Base-by-base conservation (phyloP, 2,113 vertebrate genomes). In the Paedocypris sp. region DNA sequence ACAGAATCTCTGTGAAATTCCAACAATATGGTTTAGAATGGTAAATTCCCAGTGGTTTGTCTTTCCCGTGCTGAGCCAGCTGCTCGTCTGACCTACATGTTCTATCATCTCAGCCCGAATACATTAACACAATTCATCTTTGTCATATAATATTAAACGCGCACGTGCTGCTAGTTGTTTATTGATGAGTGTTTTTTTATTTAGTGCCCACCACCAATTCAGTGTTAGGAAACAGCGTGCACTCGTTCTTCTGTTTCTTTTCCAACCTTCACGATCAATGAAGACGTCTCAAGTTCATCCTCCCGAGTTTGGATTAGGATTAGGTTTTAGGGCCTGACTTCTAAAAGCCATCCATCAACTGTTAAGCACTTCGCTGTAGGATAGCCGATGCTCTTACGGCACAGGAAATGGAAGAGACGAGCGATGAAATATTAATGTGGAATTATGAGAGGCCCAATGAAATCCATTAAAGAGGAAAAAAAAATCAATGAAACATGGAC, bases 341-440 rank as follows among this genome's bases (percentile, higher is more conserved):
- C 51, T 56, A 59, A 41, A 51, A 60, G 35, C 47, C 41, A 26
- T 38, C 29, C 61, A 74, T 71, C 62, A 51, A 71, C 61, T 68
- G n/a, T 39, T 11, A 18, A 50, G 35, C 45, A 49, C 66, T 59
- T 57, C 51, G 32, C 39, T 47, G 61, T 61, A 70, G 57, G 59
- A 16, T 32, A 42, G 31, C 31, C 32, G 29, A 49, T 39, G 53
- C 49, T 79, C 70, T 72, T 68, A 60, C 41, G 67, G 62, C 28
- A 2, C 65, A 64, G 74, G 77, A 80, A 79, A 78, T 64, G 73
- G 72, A 69, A 39, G 45, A 62, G 45, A 69, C 67, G 57, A 46
- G 67, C 56, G 54, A 64, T 80, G 51, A 83, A 83, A 80, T 75
- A 78, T 83, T 81, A 64, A 83, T 74, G 72, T 58, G 41, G 66